A percentile compares a stretch with the other conserved stretches of the same genome.
These are phyloP conservation scores for Hippolais icterina DNA, from an alignment of 2,113 vertebrate genomes.

Conservation along the genomic window DNA sequence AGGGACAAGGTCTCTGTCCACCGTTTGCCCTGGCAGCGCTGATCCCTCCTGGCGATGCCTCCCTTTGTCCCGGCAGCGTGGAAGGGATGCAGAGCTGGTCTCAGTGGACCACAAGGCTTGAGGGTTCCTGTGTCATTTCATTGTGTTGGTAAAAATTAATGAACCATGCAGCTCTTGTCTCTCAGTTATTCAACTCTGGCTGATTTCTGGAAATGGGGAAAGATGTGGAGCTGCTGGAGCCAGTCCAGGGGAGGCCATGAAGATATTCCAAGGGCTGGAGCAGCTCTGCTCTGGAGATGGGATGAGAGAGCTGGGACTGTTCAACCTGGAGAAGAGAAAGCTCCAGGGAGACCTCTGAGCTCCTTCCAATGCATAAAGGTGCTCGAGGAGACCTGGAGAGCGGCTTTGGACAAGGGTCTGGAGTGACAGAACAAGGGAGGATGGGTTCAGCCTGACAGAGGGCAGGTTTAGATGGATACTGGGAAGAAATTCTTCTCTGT, in stretches of 20 bases:
- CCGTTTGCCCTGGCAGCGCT: rapidly evolving
- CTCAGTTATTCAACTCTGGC: rapidly evolving
- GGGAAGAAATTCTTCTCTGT: not conserved
- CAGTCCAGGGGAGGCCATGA: not conserved
- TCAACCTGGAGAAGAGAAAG: not conserved
- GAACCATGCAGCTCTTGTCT: rapidly evolving
- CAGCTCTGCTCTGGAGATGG: not conserved
- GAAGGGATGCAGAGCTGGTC: not conserved
- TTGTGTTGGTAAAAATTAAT: not conserved
- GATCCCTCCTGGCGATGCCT: rapidly evolving
- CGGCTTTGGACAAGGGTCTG: not conserved
- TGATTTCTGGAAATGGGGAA: not conserved
- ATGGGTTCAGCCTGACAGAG: not conserved
- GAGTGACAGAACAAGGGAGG: not conserved
- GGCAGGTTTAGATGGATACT: not conserved
- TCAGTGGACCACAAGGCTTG: rapidly evolving
- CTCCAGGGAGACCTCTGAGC: not conserved
- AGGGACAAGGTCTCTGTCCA: not conserved
- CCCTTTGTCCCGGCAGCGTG: rapidly evolving
- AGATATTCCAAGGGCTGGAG: not conserved
- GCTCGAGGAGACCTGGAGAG: not conserved
- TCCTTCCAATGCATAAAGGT: not conserved
- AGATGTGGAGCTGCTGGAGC: not conserved
- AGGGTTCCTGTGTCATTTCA: not conserved
- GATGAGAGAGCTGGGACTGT: not conserved